Base-by-base conservation (phyloP, 2,888 invertebrate genomes). In the Gonocerus acuteangulatus region DNA sequence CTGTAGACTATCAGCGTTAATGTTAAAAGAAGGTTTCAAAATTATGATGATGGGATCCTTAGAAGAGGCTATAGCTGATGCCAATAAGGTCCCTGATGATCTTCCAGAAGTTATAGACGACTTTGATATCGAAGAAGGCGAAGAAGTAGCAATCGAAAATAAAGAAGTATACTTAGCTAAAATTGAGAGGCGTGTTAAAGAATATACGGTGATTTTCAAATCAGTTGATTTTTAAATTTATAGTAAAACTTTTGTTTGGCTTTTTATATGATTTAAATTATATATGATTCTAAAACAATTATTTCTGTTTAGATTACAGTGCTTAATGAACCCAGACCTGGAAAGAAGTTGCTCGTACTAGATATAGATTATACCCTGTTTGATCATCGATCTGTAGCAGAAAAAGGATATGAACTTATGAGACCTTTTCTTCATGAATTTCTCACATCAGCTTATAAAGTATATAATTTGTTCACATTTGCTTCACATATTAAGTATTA, bases 361-460 rank as follows among this genome's bases (percentile, higher is more conserved):
- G 96, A 96, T 72, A 95, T 96, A 71, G 96, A 96, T 74, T 96
- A 96, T 71, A 96, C 96, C 1, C 76, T 96, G 19, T 96, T 95
- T 72, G 96, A 96, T 77, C 95, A 96, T 73, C 84, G 89, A 74
- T 95, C 95, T 27, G 83, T 87, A 0, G 96, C 95, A 0, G 93
- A 95, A 74, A 85, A 86, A 66, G 88, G 86, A 0, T 80, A 81
- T 16, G 94, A 96, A 74, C 74, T 96, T 57, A 96, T 95, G 95
- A 79, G 96, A 64, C 96, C 96, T 0, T 95, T 83, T 74, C 80
- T 96, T 27, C 96, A 97, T 72, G 95, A 96, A 74, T 96, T 96
- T 74, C 78, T 96, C 0, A 86, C 87, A 1, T 80, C 85, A 1
- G 89, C 92, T 0, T 94, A 94, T 71, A 82, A 85, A 66, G 74